phyloP scores from a whole-genome alignment of 1,140 invertebrate genomes.

The Medauroidea extradentata region DNA sequence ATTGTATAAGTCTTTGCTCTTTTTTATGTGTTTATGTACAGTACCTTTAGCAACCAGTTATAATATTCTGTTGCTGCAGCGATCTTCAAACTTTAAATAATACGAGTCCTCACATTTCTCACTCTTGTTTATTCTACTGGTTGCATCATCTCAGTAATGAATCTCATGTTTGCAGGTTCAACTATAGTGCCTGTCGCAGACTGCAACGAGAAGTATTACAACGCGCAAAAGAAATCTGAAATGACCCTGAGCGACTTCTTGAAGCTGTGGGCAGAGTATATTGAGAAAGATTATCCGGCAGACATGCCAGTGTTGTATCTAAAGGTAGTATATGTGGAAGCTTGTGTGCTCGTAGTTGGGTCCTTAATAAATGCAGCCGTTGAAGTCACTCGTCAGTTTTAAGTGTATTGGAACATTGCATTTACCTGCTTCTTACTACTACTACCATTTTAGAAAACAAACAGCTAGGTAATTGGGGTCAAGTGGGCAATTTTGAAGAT shows the following conservation, averaged over 20 bases:
- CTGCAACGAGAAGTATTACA: slow-evolving; percentile 66
- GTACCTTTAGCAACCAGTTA: neutral
- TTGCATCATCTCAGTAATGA: too few relatives aligned
- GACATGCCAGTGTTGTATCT: slow-evolving; percentile 48
- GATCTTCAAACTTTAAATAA: neutral
- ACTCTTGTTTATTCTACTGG: slow-evolving; percentile 17
- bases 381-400: too few relatives aligned
- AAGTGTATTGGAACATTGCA: too few relatives aligned
- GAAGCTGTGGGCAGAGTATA: slow-evolving; percentile 57
- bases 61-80: neutral
- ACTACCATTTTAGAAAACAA: too few relatives aligned
- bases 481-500: too few relatives aligned
- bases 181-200: slow-evolving; percentile 68
- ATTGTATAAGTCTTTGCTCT: neutral
- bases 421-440: too few relatives aligned
- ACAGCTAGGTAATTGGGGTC: too few relatives aligned
- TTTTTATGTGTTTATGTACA: neutral
- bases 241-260: slow-evolving; percentile 66
- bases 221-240: slow-evolving; percentile 64
- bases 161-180: slow-evolving; percentile 46
- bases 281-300: slow-evolving; percentile 41
- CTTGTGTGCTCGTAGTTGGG: too few relatives aligned
- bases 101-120: neutral
- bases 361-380: too few relatives aligned
- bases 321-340: slow-evolving; percentile 39